phyloP scores from a whole-genome alignment of 2,797 vertebrate species.

The Liparis tanakae region DNA sequence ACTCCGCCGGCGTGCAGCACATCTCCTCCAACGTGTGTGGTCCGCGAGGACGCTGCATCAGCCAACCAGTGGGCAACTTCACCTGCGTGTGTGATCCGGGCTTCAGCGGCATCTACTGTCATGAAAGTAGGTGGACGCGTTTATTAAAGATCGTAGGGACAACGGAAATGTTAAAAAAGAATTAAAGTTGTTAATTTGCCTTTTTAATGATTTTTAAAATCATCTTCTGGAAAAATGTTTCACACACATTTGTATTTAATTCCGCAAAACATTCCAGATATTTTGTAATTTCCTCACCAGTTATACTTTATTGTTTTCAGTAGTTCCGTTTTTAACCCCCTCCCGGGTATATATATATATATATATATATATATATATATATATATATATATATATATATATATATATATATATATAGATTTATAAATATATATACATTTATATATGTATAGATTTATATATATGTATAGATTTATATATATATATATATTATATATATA shows the following conservation, averaged over 20 bases:
- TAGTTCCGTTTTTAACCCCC: neutral
- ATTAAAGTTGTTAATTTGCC: neutral
- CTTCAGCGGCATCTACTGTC: conserved; percentile 95
- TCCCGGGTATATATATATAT: too few species aligned
- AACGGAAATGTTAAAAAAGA: neutral
- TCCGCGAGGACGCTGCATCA: conserved; percentile 90
- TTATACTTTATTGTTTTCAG: neutral
- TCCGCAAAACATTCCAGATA: neutral
- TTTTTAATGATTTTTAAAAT: too few species aligned
- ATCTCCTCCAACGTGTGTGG: conserved; percentile 92
- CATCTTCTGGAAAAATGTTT: neutral
- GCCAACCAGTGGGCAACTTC: conserved; percentile 91
- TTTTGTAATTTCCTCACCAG: neutral
- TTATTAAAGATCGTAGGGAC: neutral
- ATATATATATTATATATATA: too few species aligned
- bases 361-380: too few species aligned
- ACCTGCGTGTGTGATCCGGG: conserved; percentile 92
- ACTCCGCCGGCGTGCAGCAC: conserved; percentile 81
- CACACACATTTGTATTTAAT: neutral
- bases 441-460: too few species aligned
- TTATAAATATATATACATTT: too few species aligned
- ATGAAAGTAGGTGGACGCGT: conserved; percentile 88
- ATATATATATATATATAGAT: too few species aligned
- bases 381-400: too few species aligned
- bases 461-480: too few species aligned